Conservation (phyloP, 2,797 vertebrate species). For the Pseudomugil tenellus region DNA sequence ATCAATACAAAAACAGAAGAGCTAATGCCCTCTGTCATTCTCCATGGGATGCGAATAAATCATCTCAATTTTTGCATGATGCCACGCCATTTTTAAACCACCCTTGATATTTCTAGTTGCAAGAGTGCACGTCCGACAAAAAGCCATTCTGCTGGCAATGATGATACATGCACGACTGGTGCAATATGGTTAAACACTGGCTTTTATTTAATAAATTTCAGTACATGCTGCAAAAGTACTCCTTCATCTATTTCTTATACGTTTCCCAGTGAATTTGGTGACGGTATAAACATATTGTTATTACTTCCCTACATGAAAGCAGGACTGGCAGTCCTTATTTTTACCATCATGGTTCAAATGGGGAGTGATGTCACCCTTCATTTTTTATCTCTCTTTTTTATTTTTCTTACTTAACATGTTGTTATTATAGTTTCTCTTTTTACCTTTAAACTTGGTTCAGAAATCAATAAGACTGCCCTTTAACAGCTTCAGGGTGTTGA, state of each 20-base stretch:
- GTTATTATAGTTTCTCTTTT: not conserved
- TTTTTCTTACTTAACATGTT: not conserved
- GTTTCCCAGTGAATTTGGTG: not conserved
- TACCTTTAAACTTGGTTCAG: not conserved
- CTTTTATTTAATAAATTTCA: not conserved
- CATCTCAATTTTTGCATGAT: not conserved
- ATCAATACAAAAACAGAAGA: not conserved
- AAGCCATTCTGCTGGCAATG: too few relatives aligned
- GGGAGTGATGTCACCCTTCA: not conserved
- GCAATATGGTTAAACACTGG: not conserved
- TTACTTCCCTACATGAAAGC: not conserved
- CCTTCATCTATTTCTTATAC: not conserved
- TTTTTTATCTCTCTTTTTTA: not conserved
- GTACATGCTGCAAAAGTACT: not conserved
- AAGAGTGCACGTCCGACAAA: too few relatives aligned
- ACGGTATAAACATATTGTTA: not conserved
- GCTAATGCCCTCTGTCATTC: not conserved
- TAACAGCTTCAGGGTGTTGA: conserved; percentile 75
- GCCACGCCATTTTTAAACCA: not conserved
- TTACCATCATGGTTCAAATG: not conserved
- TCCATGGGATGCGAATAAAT: not conserved
- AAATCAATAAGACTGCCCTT: not conserved
- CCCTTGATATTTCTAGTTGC: not conserved
- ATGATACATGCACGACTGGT: not conserved
- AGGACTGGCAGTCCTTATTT: not conserved